Conservation (phyloP, 2,888 invertebrate genomes). For the Machimus atricapillus region DNA sequence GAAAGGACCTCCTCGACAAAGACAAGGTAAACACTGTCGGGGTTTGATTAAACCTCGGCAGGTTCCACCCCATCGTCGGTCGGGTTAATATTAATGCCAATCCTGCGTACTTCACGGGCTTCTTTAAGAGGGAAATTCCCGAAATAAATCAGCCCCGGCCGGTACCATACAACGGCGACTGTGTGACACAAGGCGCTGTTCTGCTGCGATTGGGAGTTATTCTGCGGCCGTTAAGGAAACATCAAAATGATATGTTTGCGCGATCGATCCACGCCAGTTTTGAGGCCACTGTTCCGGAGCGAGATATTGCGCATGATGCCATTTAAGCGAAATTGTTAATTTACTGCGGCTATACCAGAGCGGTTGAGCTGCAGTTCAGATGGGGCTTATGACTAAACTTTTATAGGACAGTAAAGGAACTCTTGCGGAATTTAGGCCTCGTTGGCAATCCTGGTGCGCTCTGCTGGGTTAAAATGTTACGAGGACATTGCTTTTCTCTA, state of each 20-base stretch:
- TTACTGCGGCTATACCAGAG: not conserved
- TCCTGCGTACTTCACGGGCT: not conserved
- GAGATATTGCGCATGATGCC: not conserved
- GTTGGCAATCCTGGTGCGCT: not conserved
- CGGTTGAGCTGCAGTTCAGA: not conserved
- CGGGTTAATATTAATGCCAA: not conserved
- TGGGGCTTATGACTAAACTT: not conserved
- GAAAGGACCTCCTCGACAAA: not conserved
- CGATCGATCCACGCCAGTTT: not conserved
- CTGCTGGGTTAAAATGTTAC: not conserved
- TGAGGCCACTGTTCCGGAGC: not conserved
- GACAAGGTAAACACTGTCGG: not conserved
- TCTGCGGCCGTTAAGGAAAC: not conserved
- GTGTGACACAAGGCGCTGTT: not conserved
- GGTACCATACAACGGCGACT: not conserved
- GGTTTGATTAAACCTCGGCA: not conserved
- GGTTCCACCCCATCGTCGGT: not conserved
- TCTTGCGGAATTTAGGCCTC: not conserved
- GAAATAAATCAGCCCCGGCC: not conserved
- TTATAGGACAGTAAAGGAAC: not conserved
- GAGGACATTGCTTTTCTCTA: not conserved
- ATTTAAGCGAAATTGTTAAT: not conserved
- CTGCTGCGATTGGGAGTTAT: not conserved
- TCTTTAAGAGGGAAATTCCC: not conserved
- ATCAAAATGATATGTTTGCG: not conserved